Base-by-base conservation (phyloP, 2,113 vertebrate genomes). In the Ceratotherium simum region DNA sequence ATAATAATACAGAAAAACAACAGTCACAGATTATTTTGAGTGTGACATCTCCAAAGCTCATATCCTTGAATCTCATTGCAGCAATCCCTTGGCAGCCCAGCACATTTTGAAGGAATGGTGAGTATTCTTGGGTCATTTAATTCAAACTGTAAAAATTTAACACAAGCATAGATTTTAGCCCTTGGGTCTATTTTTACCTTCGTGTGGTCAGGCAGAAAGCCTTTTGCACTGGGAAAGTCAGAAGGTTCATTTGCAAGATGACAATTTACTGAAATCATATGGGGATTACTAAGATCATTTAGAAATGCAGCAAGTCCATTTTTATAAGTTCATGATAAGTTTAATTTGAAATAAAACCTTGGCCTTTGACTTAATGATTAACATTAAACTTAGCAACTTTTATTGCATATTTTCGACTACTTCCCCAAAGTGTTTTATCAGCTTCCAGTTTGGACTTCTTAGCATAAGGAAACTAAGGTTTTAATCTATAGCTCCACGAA, bases 321-420 rank as follows among this genome's bases (percentile, higher is more conserved):
- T 96, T 84, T 62, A 31, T n/a, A 97, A 95, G 17, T 72, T 93
- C n/a, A 67, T 54, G 72, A 93, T 90, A 80, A 91, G 70, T 95
- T 93, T 88, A 82, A 84, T 72, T 96, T 91, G 58, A 97, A 96
- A 94, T 91, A 94, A 64, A 93, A 60, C 16, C 18, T 90, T 93
- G 69, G 79, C 51, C 70, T 95, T 89, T 83, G 80, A 90, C 75
- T 78, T 87, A 54, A 70, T 91, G 56, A 91, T 83, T 90, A 76
- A 75, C 2, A 46, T 90, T 95, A 93, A 93, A 97, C 39, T 91
- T 79, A 84, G 20, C 54, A 95, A 84, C 0, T 46, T 89, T 92
- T 16, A 80, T 42, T 42, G 1, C 5, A 69, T 90, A 51, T 85
- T 96, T 96, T 95, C 54, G 9, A 75, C 56, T 36, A 69, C 78